These are phyloP conservation scores for Micromesistius poutassou DNA, from an alignment of 2,797 vertebrate genomes.

Conservation along the genomic window DNA sequence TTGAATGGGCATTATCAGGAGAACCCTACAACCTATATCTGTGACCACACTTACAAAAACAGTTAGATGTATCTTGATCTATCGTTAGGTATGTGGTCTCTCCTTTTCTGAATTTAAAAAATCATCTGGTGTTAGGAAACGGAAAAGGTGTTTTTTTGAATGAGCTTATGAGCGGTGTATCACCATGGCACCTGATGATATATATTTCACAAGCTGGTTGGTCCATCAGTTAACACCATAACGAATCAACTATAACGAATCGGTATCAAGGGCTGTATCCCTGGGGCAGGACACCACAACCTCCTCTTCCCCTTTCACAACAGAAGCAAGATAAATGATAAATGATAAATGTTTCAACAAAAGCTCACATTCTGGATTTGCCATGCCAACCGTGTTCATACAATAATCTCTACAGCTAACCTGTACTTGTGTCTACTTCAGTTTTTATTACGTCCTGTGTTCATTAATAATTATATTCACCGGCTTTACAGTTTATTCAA, in stretches of 20 bases:
- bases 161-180: background rate
- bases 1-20: background rate
- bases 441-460: too few relatives aligned
- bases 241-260: background rate
- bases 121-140: background rate
- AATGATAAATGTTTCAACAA: too few relatives aligned
- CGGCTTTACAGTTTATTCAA: too few relatives aligned
- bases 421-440: too few relatives aligned
- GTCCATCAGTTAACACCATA: background rate
- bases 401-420: too few relatives aligned
- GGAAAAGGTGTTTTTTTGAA: background rate
- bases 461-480: too few relatives aligned
- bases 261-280: background rate
- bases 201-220: background rate
- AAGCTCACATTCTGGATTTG: too few relatives aligned
- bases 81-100: too few relatives aligned
- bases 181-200: background rate
- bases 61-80: too few relatives aligned
- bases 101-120: too few relatives aligned
- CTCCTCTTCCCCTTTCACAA: background rate
- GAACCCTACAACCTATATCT: background rate
- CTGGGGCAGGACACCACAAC: background rate
- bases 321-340: background rate
- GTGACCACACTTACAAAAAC: too few relatives aligned
- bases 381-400: too few relatives aligned